These are phyloP conservation scores for Polypterus senegalus DNA, from an alignment of 2,113 vertebrate species.

Conservation along the genomic window DNA sequence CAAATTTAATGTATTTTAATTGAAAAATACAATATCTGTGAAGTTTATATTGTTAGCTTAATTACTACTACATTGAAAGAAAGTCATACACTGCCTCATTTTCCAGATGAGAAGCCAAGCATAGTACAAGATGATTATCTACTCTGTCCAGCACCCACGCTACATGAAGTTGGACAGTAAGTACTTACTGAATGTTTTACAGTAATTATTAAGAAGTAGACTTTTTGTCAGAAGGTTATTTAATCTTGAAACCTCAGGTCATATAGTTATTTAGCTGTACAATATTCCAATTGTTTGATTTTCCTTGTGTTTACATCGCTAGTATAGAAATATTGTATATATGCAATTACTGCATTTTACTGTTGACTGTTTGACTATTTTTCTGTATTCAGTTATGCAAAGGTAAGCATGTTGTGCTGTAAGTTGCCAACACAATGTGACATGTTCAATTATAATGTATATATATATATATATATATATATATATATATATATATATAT, in stretches of 20 bases:
- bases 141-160: conserved; percentile 73
- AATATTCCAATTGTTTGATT: too few relatives aligned
- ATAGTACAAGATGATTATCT: conserved; percentile 56
- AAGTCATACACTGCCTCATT: conserved; percentile 20
- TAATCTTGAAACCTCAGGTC: conserved; percentile 14
- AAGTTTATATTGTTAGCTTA: neutral
- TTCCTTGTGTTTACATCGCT: neutral
- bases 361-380: too few relatives aligned
- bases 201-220: conserved; percentile 4
- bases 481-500: too few relatives aligned
- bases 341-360: neutral
- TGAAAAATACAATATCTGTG: too few relatives aligned
- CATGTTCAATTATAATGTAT: too few relatives aligned
- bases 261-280: too few relatives aligned
- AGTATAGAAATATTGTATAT: conserved; percentile 32
- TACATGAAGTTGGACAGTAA: conserved; percentile 84
- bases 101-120: conserved; percentile 67
- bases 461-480: too few relatives aligned
- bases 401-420: too few relatives aligned
- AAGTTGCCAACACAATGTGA: too few relatives aligned
- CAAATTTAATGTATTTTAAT: too few relatives aligned
- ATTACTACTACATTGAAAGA: conserved; percentile 11
- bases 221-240: neutral
- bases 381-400: too few relatives aligned
- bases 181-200: conserved; percentile 34